Base-by-base conservation (phyloP, 1,140 invertebrate species). In the Saccostrea echinata region DNA sequence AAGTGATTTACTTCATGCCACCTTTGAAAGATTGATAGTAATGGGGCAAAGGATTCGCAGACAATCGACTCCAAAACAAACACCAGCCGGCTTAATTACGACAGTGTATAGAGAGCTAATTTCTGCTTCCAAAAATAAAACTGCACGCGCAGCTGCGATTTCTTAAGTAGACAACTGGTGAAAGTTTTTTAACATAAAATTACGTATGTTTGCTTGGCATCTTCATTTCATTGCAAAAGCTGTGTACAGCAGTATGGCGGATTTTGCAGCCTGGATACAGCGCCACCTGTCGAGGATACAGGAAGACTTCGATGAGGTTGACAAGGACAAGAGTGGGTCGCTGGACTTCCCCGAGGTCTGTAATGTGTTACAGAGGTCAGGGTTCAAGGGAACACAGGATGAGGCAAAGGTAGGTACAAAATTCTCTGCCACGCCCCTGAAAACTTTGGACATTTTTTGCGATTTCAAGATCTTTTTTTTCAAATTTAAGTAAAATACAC, bases 281-380 rank as follows among this genome's bases (percentile, higher is more conserved):
- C 30, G 86, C 61, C 92, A 93, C 43, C 52, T 93, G 21, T 90
- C 93, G 51, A 90, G 91, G 80, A 91, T 92, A 68, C 87, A 88
- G 27, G 89, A 92, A 71, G 88, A 91, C 64, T 93, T 93, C 84
- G 90, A 91, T 16, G 91, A 91, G 13, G 92, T 92, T 1, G 93
- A 93, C 86, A 91, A 87, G n/a, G 93, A 93, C 80, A 92, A 92
- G 83, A 93, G 89, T 84, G 93, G 93, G n/a, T 86, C 84, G 11
- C 88, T 93, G 64, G 90, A 91, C 1, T 90, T 92, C 64, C 53
- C 64, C 8, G 93, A 93, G 87, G 91, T 93, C 1, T 57, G 84
- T 1, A 52, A 89, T 13, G 90, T 93, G 35, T 83, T 93, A 18
- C 76, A 80, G 18, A 90, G 91, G 6, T 84, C 89, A 0, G 93